These are phyloP conservation scores for Meteorus cinctellus DNA, from an alignment of 2,888 invertebrate genomes.

Conservation along the genomic window DNA sequence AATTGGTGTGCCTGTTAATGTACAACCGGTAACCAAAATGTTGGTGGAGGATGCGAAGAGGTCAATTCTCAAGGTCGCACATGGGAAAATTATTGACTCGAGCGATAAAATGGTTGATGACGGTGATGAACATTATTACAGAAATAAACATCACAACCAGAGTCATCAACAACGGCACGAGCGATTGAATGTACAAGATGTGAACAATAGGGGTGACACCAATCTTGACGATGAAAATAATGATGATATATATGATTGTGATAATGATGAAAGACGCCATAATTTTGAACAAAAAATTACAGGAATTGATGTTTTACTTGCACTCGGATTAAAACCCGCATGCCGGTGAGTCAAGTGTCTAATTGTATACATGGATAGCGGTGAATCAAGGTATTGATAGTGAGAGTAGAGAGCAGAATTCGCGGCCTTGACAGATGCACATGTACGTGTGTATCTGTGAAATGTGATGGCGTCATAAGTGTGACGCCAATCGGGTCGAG, in stretches of 20 bases:
- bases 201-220: constrained; percentile 19
- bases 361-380: not conserved
- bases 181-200: constrained; percentile 7
- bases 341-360: constrained; percentile 64
- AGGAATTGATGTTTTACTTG: constrained; percentile 75
- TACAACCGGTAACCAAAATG: constrained; percentile 71
- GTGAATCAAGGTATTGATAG: not conserved
- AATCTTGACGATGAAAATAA: constrained; percentile 24
- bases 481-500: constrained; percentile 27
- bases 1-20: constrained; percentile 70
- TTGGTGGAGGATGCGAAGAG: constrained; percentile 68
- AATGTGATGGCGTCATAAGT: constrained; percentile 21
- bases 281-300: constrained; percentile 61
- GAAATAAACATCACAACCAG: constrained; percentile 8
- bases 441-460: not conserved
- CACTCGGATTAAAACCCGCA: constrained; percentile 76
- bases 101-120: constrained; percentile 46
- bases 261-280: constrained; percentile 7
- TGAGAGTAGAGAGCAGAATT: constrained; percentile 28
- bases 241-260: constrained; percentile 29
- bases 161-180: not conserved
- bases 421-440: constrained; percentile 9
- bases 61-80: constrained; percentile 67
- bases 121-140: constrained; percentile 40
- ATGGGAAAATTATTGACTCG: constrained; percentile 56